Conservation (phyloP, 2,888 invertebrate genomes). For the Pyrocoelia pectoralis region DNA sequence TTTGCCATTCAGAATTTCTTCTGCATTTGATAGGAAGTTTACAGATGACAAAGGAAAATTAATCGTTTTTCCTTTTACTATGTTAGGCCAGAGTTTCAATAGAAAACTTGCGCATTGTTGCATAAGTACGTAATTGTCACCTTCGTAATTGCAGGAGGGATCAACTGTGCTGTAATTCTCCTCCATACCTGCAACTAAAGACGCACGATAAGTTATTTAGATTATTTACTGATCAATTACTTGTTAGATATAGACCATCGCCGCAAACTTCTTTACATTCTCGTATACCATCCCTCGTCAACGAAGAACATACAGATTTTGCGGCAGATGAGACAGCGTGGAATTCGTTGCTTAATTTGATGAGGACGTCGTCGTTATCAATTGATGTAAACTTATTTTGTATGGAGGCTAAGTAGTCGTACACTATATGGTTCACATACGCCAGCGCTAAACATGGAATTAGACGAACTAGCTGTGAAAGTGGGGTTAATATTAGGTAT, state of each 20-base stretch:
- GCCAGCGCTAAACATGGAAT: slow-evolving; percentile 64
- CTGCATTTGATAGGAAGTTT: not conserved
- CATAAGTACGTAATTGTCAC: not conserved
- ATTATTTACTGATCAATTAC: not conserved
- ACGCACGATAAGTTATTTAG: not conserved
- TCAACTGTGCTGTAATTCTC: not conserved
- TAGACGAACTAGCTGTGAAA: slow-evolving; percentile 72
- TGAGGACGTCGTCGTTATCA: not conserved
- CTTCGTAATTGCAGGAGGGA: not conserved
- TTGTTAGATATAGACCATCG: not conserved
- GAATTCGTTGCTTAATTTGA: not conserved
- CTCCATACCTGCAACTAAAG: not conserved
- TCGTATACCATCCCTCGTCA: not conserved
- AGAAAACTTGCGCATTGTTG: not conserved
- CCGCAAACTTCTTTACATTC: not conserved
- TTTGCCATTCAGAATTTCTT: not conserved
- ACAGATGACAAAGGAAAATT: not conserved
- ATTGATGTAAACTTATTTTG: not conserved
- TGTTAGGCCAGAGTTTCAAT: not conserved
- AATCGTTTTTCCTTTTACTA: not conserved
- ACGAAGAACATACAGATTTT: not conserved
- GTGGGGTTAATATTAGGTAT: not conserved
- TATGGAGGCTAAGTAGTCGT: not conserved
- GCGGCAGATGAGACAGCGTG: not conserved
- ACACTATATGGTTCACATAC: not conserved